Evolutionary conservation across 2,888 invertebrate genomes (phyloP).

Genomic region (Nematopogon swammerdamellus): DNA sequence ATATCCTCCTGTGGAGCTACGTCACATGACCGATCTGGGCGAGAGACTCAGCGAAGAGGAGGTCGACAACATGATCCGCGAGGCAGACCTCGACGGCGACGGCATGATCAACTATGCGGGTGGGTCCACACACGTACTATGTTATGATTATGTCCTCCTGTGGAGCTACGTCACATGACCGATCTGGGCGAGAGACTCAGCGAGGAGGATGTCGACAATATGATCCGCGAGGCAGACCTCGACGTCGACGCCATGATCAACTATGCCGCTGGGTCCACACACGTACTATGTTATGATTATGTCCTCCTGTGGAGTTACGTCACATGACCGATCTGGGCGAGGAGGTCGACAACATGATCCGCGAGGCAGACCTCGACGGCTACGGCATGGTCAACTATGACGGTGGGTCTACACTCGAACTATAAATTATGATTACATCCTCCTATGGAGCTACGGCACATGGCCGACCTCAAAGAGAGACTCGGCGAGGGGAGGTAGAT

Average conservation of each 20-base stretch:
- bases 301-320: neutral
- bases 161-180: no score
- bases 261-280: slow-evolving; percentile 74
- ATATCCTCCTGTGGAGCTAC: no score
- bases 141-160: neutral
- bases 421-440: no score
- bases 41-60: slow-evolving; percentile 83
- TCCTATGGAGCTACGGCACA: no score
- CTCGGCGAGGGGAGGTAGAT: slow-evolving; percentile 82
- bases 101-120: slow-evolving; percentile 89
- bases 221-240: slow-evolving; percentile 86
- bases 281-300: no score
- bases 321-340: slow-evolving; percentile 87
- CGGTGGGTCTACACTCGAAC: no score
- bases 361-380: slow-evolving; percentile 82
- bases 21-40: slow-evolving; percentile 84
- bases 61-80: slow-evolving; percentile 88
- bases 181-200: slow-evolving; percentile 82
- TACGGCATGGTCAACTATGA: slow-evolving; percentile 89
- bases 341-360: slow-evolving; percentile 88
- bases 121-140: no score
- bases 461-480: no score
- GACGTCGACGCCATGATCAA: slow-evolving; percentile 88
- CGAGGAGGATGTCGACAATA: slow-evolving; percentile 85
- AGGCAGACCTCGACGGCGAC: slow-evolving; percentile 83